Evolutionary conservation across 2,797 vertebrate species (phyloP), one percentile per base, ranked within the genome.

Genomic region (Protosalanx chinensis): DNA sequence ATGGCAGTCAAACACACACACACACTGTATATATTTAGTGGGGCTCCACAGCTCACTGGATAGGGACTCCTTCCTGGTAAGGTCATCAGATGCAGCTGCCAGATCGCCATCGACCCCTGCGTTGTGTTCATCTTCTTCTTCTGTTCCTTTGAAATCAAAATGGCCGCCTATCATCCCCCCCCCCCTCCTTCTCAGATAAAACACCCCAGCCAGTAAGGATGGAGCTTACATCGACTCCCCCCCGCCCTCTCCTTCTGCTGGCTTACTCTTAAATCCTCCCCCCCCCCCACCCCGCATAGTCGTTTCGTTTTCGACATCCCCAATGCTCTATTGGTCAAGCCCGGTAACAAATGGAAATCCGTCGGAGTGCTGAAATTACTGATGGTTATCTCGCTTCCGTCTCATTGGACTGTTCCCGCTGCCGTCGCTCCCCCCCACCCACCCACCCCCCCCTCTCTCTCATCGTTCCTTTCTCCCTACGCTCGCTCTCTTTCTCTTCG

Each of bases 331-430:
- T 84, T 89, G 90, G 90, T 85, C 87, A 88, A 82, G 76, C 81
- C 72, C 66, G 67, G 30, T 79, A 91, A 90, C 88, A 91, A 92
- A 92, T 88, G 90, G 89, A 89, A 86, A 91, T 83, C 85, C 76
- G 74, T 75, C 85, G 83, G 84, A 88, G 76, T 75, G 74, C 87
- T 87, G 89, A 92, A 91, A 91, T 93, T 90, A 90, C 88, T 91
- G 91, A 92, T 92, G 86, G 81, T 88, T 91, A 92, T 93, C 89
- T 83, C 62, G 69, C 76, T 37, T 72, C 73, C 56, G 49, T 71
- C 76, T 69, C 70, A 79, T 70, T 79, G 76, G 72, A 79, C 73
- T 41, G 76, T 66, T 29, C 35, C 64, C 23, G 16, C 41, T 27
- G 68, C 74, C 61, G 32, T 62, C 68, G 5, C 3, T 51, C 71